A percentile compares a stretch with the other conserved stretches of the same genome.
These are phyloP conservation scores for Sebastes iracundus DNA, from an alignment of 2,797 vertebrate species.

Conservation along the genomic window DNA sequence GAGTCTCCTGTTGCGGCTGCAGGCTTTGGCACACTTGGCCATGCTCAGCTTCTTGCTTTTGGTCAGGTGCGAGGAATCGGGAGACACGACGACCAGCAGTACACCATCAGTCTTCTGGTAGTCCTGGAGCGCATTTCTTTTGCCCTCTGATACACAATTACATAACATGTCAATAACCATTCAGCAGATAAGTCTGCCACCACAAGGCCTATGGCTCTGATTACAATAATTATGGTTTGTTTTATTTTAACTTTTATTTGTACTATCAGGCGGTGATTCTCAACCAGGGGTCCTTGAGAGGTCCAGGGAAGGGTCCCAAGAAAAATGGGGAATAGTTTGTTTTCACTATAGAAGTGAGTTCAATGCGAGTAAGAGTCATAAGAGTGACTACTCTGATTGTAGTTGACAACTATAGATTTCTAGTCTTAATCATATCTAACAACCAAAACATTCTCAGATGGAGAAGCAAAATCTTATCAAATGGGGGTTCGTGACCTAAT, in stretches of 20 bases:
- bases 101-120: constrained; percentile 91
- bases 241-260: background rate
- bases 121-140: constrained; percentile 93
- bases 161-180: background rate
- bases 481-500: background rate
- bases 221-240: background rate
- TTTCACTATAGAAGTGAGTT: background rate
- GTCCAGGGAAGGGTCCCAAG: rapidly evolving
- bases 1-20: constrained; percentile 90
- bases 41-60: constrained; percentile 88
- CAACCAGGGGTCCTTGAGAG: too few relatives aligned
- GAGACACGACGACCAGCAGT: constrained; percentile 79
- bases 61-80: constrained; percentile 84
- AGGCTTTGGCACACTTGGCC: constrained; percentile 91
- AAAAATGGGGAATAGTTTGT: background rate
- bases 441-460: background rate
- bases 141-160: constrained; percentile 82
- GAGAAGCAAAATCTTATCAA: background rate
- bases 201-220: background rate
- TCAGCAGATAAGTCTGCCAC: background rate
- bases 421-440: background rate
- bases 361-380: background rate
- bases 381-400: background rate
- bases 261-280: rapidly evolving
- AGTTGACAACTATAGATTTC: background rate